Percentiles rank a stretch among this genome's conserved stretches.
These are phyloP conservation scores for Andricus grossulariae DNA, from an alignment of 1,140 invertebrate genomes.

Conservation along the genomic window DNA sequence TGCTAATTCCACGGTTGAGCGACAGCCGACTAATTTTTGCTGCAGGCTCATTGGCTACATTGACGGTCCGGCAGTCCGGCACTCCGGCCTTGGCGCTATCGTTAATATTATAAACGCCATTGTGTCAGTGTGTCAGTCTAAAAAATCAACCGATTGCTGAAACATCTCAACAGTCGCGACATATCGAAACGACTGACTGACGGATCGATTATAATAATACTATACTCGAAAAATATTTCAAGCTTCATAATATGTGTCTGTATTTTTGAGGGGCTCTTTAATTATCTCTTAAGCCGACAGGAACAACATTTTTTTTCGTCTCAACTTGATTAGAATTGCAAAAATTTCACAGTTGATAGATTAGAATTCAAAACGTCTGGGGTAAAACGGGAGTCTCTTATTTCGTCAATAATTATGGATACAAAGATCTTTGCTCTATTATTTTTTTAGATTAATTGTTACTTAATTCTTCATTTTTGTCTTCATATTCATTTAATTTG, in stretches of 20 bases:
- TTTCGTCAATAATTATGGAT: too few relatives aligned
- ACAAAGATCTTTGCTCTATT: too few relatives aligned
- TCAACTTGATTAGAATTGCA: not conserved
- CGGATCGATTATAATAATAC: conserved; percentile 22
- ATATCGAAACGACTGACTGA: conserved; percentile 10
- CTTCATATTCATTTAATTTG: too few relatives aligned
- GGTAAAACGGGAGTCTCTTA: too few relatives aligned
- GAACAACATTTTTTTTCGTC: not conserved
- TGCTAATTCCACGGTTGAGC: conserved; percentile 54
- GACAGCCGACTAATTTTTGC: conserved; percentile 60
- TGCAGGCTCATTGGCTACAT: conserved; percentile 41
- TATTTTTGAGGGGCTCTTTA: conserved; percentile 9
- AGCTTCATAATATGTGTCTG: not conserved
- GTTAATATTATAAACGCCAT: conserved; percentile 60
- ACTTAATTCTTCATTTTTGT: too few relatives aligned
- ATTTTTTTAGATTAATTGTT: too few relatives aligned
- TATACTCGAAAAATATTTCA: not conserved
- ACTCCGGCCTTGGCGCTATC: conserved; percentile 49
- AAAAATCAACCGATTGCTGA: conserved; percentile 7
- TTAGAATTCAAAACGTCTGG: too few relatives aligned
- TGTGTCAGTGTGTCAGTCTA: conserved; percentile 61
- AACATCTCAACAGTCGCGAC: conserved; percentile 20
- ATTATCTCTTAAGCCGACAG: conserved; percentile 9
- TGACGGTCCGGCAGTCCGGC: conserved; percentile 28
- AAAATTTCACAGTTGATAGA: not conserved